Conservation (phyloP, 2,113 vertebrate genomes). For the Elephas maximus region DNA sequence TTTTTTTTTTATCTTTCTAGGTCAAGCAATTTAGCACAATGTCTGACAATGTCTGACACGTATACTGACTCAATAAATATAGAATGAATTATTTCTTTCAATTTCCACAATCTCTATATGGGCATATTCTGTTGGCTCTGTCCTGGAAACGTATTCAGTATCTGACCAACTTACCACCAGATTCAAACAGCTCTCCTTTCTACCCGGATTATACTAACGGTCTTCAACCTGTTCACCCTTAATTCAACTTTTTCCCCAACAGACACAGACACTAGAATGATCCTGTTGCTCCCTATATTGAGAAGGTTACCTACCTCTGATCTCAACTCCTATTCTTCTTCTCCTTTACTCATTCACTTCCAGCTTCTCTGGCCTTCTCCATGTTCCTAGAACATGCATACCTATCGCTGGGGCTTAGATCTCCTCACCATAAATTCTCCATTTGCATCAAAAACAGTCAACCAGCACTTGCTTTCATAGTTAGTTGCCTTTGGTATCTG, state of each 20-base stretch:
- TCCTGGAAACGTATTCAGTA: neutral
- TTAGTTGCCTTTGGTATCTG: neutral
- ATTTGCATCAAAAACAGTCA: neutral
- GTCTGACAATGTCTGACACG: neutral
- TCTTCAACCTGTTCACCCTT: neutral
- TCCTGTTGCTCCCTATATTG: neutral
- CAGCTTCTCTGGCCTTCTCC: neutral
- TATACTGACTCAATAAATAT: neutral
- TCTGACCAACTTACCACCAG: neutral
- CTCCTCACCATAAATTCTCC: neutral
- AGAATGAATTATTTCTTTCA: neutral
- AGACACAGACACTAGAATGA: neutral
- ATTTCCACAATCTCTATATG: neutral
- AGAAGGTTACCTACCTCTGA: neutral
- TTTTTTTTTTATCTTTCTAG: slow-evolving; percentile 14
- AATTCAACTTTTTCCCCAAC: neutral
- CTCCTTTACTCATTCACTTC: neutral
- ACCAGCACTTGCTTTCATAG: neutral
- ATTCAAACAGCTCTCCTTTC: neutral
- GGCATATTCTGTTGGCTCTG: neutral
- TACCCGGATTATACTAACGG: neutral
- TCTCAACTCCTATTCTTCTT: neutral
- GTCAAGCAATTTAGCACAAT: slow-evolving; percentile 9
- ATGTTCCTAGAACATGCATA: neutral
- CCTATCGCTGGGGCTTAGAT: neutral